Evolutionary conservation across 2,797 vertebrate species (phyloP).

Genomic region (Chromobotia macracanthus): DNA sequence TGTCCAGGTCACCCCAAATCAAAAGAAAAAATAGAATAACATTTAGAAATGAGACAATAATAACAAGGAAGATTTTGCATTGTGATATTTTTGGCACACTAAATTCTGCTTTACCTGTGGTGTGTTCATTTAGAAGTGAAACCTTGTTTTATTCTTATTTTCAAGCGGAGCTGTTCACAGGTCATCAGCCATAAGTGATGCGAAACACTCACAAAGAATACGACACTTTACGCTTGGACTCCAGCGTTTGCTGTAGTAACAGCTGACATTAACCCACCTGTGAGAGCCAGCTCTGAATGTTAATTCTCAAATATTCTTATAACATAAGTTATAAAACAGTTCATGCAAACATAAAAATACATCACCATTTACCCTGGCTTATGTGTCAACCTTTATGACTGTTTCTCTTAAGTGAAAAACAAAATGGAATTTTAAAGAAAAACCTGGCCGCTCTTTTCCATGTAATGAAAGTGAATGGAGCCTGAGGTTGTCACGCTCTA

Average conservation of each 20-base stretch:
- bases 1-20: background rate
- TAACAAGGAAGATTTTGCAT: background rate
- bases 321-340: background rate
- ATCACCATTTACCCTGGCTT: too few relatives aligned
- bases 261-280: background rate
- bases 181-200: background rate
- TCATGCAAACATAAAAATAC: background rate
- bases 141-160: background rate
- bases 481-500: too few relatives aligned
- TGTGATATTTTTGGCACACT: too few relatives aligned
- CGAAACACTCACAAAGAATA: background rate
- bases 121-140: background rate
- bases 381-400: background rate
- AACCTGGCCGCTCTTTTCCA: too few relatives aligned
- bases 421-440: too few relatives aligned
- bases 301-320: background rate
- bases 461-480: too few relatives aligned
- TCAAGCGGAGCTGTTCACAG: background rate
- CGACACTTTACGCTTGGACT: background rate
- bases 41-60: too few relatives aligned
- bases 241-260: conserved; percentile 4
- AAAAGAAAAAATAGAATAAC: background rate
- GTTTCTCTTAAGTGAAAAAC: background rate
- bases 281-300: background rate
- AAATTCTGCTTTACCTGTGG: too few relatives aligned